These are phyloP conservation scores for Probaryconus sp. DNA, from an alignment of 1,140 invertebrate genomes.

Conservation along the genomic window DNA sequence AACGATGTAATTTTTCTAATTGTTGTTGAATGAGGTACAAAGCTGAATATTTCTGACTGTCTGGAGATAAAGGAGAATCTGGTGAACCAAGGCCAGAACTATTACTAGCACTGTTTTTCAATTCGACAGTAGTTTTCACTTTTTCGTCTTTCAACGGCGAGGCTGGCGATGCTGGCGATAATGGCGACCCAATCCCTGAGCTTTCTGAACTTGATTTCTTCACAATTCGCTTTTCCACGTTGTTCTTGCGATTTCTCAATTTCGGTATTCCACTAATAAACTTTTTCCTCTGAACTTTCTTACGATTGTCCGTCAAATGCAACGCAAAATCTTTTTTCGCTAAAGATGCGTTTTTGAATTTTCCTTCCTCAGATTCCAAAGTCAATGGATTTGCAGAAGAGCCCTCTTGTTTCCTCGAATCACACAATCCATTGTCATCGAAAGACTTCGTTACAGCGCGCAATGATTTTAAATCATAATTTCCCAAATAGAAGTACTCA, in stretches of 20 bases:
- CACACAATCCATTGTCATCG: too few relatives aligned
- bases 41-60: slow-evolving; percentile 68
- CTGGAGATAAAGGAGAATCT: slow-evolving; percentile 68
- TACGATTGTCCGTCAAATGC: neutral
- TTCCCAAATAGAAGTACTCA: slow-evolving; percentile 58
- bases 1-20: slow-evolving; percentile 67
- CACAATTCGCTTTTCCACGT: slow-evolving; percentile 32
- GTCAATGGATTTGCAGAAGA: too few relatives aligned
- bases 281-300: neutral
- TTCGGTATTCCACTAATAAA: slow-evolving; percentile 59
- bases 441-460: slow-evolving; percentile 36
- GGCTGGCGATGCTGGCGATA: slow-evolving; percentile 71
- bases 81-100: slow-evolving; percentile 70
- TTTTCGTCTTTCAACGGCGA: slow-evolving; percentile 64
- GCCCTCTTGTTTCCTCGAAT: too few relatives aligned
- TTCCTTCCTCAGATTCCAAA: too few relatives aligned
- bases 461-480: slow-evolving; percentile 53
- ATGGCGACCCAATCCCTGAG: slow-evolving; percentile 69
- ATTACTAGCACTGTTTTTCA: slow-evolving; percentile 63
- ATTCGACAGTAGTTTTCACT: slow-evolving; percentile 12
- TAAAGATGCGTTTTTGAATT: slow-evolving; percentile 11
- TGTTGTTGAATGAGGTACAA: slow-evolving; percentile 69
- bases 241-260: slow-evolving; percentile 11
- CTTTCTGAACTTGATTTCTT: slow-evolving; percentile 71
- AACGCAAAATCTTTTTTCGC: neutral